These are phyloP conservation scores for Cetoscarus ocellatus DNA, from an alignment of 2,797 vertebrate genomes.

Conservation along the genomic window DNA sequence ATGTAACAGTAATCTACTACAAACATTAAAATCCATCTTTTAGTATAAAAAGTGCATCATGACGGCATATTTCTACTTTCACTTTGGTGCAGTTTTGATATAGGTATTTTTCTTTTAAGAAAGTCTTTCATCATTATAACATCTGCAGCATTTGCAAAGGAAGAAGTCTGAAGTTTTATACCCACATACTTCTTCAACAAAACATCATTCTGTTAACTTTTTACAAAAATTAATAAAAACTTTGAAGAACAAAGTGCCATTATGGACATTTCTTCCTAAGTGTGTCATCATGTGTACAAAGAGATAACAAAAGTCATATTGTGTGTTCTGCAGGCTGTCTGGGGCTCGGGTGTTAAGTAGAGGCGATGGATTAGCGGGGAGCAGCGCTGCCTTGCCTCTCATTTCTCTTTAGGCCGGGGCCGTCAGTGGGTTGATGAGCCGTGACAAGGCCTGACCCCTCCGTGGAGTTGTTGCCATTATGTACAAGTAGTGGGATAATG, in stretches of 20 bases:
- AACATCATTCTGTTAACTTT: not conserved
- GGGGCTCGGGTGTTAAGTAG: slow-evolving; percentile 79
- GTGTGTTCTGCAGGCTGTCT: slow-evolving; percentile 63
- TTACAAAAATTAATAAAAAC: slow-evolving; percentile 19
- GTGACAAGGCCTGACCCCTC: slow-evolving; percentile 86
- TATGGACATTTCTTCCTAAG: slow-evolving; percentile 19
- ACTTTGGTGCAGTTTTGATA: not conserved
- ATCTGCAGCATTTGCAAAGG: not conserved
- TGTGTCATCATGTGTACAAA: slow-evolving; percentile 54
- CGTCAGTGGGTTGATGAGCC: slow-evolving; percentile 88
- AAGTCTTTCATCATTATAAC: not conserved
- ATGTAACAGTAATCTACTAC: not conserved
- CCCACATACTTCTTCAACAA: not conserved
- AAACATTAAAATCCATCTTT: not conserved
- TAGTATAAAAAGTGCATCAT: not conserved
- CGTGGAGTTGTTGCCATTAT: slow-evolving; percentile 88
- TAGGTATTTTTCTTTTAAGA: not conserved
- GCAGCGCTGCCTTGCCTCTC: slow-evolving; percentile 76
- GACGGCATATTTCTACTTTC: not conserved
- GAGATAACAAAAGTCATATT: slow-evolving; percentile 61
- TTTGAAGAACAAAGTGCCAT: slow-evolving; percentile 18
- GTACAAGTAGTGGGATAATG: slow-evolving; percentile 89
- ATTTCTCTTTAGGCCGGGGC: slow-evolving; percentile 82
- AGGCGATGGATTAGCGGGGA: slow-evolving; percentile 86
- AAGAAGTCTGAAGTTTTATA: not conserved